phyloP scores from a whole-genome alignment of 2,113 vertebrate species.

The Pseudolaguvia tuberculata region DNA sequence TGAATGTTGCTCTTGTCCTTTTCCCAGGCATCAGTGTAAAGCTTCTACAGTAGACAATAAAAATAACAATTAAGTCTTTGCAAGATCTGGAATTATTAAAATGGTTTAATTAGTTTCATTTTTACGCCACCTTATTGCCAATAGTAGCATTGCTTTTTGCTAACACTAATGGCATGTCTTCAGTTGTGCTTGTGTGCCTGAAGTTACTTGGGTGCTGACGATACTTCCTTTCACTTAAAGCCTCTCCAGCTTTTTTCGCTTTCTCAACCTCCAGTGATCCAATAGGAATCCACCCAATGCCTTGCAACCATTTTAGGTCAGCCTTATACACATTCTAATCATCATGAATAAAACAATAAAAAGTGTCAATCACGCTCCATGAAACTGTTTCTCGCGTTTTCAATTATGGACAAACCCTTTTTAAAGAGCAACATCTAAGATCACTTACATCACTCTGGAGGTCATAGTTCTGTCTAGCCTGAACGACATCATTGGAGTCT shows the following conservation, averaged over 20 bases:
- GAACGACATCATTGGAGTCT: constrained; percentile 78
- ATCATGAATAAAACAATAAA: neutral
- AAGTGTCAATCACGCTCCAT: neutral
- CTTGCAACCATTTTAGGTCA: constrained; percentile 70
- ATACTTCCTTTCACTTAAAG: constrained; percentile 75
- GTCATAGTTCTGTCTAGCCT: constrained; percentile 69
- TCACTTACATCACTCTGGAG: constrained; percentile 71
- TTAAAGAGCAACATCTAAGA: neutral
- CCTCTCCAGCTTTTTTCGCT: constrained; percentile 69
- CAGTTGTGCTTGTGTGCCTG: constrained; percentile 71
- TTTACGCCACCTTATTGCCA: constrained; percentile 52
- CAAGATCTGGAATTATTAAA: neutral
- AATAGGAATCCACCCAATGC: constrained; percentile 68
- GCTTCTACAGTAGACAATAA: neutral
- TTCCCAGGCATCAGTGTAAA: constrained; percentile 74
- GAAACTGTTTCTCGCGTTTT: neutral
- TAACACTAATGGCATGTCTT: constrained; percentile 69
- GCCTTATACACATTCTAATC: constrained; percentile 61
- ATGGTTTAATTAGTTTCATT: neutral
- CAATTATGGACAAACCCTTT: neutral
- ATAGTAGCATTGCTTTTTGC: constrained; percentile 74
- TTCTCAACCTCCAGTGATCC: constrained; percentile 68
- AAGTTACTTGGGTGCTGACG: constrained; percentile 72
- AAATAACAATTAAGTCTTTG: neutral
- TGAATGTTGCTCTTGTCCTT: constrained; percentile 77